Evolutionary conservation across 2,113 vertebrate genomes (phyloP).

Genomic region (Bos indicus): DNA sequence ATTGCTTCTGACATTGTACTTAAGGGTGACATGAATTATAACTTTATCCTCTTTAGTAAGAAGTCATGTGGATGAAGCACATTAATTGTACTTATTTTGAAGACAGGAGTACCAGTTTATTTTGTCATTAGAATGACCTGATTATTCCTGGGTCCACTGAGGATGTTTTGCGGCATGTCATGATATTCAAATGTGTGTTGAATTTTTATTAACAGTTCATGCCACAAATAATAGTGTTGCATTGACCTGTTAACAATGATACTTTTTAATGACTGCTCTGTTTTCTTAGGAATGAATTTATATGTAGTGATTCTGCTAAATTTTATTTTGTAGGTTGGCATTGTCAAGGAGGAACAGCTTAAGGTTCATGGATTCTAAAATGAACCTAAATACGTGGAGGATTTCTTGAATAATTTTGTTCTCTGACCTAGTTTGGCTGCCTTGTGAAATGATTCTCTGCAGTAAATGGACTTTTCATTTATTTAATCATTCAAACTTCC

Average conservation of each 20-base stretch:
- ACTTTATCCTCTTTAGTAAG: neutral
- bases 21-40: neutral
- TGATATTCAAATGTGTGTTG: neutral
- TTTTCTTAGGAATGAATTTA: neutral
- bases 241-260: accelerated
- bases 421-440: slow-evolving; percentile 61
- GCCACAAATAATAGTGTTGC: neutral
- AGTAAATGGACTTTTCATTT: slow-evolving; percentile 81
- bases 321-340: slow-evolving; percentile 83
- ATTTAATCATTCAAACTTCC: slow-evolving; percentile 68
- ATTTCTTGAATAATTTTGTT: slow-evolving; percentile 68
- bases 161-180: too few relatives aligned
- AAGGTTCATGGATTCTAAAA: slow-evolving; percentile 91
- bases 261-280: neutral
- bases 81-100: neutral
- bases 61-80: neutral
- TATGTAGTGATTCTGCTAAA: neutral
- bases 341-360: slow-evolving; percentile 91
- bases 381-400: slow-evolving; percentile 65
- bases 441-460: slow-evolving; percentile 80
- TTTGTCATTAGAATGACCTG: neutral
- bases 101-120: neutral
- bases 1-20: neutral
- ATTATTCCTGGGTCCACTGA: accelerated
- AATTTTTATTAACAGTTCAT: neutral